Evolutionary conservation across 2,888 invertebrate species (phyloP).

Genomic region (Actias luna): DNA sequence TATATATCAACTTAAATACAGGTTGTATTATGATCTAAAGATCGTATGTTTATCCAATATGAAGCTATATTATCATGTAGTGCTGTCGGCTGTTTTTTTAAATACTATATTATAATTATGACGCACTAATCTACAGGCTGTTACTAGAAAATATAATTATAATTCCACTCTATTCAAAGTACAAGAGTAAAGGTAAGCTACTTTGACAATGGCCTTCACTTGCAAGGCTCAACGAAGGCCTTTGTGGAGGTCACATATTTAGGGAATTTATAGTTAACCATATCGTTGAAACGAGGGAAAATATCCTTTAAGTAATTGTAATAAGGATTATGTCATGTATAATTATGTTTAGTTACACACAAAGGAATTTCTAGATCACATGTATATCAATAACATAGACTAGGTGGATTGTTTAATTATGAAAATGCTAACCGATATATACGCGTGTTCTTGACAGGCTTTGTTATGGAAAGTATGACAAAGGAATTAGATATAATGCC

Average conservation of each 20-base stretch:
- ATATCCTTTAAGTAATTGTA: constrained; percentile 28
- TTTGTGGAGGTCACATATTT: constrained; percentile 39
- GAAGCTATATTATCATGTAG: too few relatives aligned
- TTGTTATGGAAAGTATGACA: constrained; percentile 1
- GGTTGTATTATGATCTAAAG: too few relatives aligned
- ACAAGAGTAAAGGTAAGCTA: constrained; percentile 25
- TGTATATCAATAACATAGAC: not conserved
- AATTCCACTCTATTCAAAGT: constrained; percentile 4
- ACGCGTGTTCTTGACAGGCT: constrained; percentile 6
- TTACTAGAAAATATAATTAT: too few relatives aligned
- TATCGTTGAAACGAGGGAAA: constrained; percentile 28
- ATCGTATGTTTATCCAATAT: too few relatives aligned
- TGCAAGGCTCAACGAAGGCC: constrained; percentile 51
- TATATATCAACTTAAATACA: too few relatives aligned
- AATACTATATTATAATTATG: too few relatives aligned
- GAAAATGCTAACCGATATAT: constrained; percentile 5
- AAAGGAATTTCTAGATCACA: constrained; percentile 11
- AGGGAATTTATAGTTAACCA: constrained; percentile 33
- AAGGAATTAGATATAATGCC: not conserved
- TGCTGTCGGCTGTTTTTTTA: too few relatives aligned
- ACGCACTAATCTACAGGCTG: too few relatives aligned
- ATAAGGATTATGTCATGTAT: not conserved
- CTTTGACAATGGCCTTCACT: constrained; percentile 56
- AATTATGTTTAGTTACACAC: not conserved
- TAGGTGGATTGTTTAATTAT: not conserved